These are phyloP conservation scores for Dolomedes plantarius DNA, from an alignment of 2,888 invertebrate genomes.

Conservation along the genomic window DNA sequence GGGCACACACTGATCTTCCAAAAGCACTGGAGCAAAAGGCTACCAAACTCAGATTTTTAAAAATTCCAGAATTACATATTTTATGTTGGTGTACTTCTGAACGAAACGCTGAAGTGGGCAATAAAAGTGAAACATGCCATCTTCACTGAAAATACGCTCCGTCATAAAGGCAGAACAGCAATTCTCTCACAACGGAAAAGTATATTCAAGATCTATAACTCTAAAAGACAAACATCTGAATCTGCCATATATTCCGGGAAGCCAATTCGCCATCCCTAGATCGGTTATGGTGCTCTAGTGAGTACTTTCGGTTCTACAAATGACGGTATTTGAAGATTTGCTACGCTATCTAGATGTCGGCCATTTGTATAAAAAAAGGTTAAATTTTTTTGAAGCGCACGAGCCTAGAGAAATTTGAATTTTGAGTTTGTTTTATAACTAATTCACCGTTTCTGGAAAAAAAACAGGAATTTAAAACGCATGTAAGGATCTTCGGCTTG, in stretches of 20 bases:
- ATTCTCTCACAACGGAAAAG: neutral
- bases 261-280: neutral
- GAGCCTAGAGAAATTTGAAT: no score
- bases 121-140: constrained; percentile 5
- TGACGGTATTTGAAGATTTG: constrained; percentile 2
- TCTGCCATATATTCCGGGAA: neutral
- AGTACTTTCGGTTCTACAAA: neutral
- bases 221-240: neutral
- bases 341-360: neutral
- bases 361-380: constrained; percentile 3
- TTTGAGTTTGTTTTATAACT: no score
- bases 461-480: no score
- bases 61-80: no score
- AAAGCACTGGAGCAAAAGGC: no score
- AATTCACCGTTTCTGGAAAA: no score
- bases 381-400: neutral
- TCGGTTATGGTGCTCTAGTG: neutral
- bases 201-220: neutral
- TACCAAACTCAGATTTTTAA: no score
- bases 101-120: no score
- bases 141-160: neutral
- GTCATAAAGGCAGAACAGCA: neutral
- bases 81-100: no score
- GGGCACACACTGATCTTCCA: no score
- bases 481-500: no score